Evolutionary conservation across 1,140 invertebrate species (phyloP), one percentile per base, ranked within the genome.

Genomic region (Cherax destructor): DNA sequence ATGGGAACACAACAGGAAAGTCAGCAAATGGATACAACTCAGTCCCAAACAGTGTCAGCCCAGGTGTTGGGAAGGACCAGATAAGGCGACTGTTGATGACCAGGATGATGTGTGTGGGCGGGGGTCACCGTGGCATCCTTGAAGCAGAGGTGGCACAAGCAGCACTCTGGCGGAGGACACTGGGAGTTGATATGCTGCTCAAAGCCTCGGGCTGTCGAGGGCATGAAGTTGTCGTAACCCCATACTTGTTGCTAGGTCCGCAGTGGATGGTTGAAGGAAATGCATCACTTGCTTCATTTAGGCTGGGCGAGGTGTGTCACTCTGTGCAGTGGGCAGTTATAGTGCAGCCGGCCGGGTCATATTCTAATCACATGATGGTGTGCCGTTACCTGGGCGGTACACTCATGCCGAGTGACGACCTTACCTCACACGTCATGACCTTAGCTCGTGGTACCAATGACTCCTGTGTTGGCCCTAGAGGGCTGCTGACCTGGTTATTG

Each of bases 351-450:
- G 78, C 87, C 5, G 65, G 87, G 47, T 81, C 87, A 1, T 92
- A 91, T 76, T 18, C 77, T 41, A 24, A 77, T 21, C 77, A 79
- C 72, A n/a, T 61, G n/a, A 77, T 81, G 47, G 61, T 86, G 47
- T 92, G 92, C 78, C 41, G 59, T 13, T 61, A 83, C 10, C 24
- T 92, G n/a, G 92, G 88, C 13, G 92, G 92, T 1, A 65, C 11
- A 24, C 52, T 92, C 11, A 21, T 81, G 49, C 3, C 74, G 21
- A 24, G 56, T 7, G 77, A 69, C 24, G 88, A 52, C 24, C n/a
- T 87, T 16, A 47, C n/a, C 6, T 16, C 86, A 4, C 13, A 10
- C 41, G 16, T 84, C 13, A 13, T 65, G 30, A 5, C 21, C 47
- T 7, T 76, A 5, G 72, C 76, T 2, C 47, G 30, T 1, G 77